These are phyloP conservation scores for Drosophila meridiana DNA, from an alignment of 2,888 invertebrate species.

Conservation along the genomic window DNA sequence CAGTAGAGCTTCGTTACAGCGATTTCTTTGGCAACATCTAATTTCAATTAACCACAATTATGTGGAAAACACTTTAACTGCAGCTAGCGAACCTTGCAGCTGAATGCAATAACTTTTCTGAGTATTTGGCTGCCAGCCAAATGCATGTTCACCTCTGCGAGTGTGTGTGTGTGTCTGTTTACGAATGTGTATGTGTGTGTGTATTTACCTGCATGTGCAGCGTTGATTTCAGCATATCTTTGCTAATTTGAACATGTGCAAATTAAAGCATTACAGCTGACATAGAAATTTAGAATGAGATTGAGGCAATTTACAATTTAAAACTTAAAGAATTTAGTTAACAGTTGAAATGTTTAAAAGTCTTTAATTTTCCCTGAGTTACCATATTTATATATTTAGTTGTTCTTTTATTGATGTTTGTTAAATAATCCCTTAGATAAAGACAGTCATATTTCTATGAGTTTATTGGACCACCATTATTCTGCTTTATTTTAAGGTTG, in stretches of 20 bases:
- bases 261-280: background rate
- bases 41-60: constrained; percentile 64
- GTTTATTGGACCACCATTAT: too few relatives aligned
- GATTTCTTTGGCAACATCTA: constrained; percentile 36
- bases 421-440: too few relatives aligned
- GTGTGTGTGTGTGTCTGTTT: background rate
- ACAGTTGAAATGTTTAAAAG: too few relatives aligned
- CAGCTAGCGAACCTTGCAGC: constrained; percentile 20
- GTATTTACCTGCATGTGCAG: background rate
- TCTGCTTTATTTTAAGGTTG: too few relatives aligned
- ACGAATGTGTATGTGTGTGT: background rate
- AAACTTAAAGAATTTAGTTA: too few relatives aligned
- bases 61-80: constrained; percentile 18
- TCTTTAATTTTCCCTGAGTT: too few relatives aligned
- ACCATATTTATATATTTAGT: too few relatives aligned
- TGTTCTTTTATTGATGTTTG: too few relatives aligned
- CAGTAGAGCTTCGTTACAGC: constrained; percentile 10
- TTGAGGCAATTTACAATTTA: too few relatives aligned
- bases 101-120: background rate
- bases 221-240: background rate
- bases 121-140: constrained; percentile 19
- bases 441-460: too few relatives aligned
- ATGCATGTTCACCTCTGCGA: background rate
- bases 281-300: background rate
- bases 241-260: background rate